Conservation (phyloP, 2,797 vertebrate genomes). For the Graptemys geographica region DNA sequence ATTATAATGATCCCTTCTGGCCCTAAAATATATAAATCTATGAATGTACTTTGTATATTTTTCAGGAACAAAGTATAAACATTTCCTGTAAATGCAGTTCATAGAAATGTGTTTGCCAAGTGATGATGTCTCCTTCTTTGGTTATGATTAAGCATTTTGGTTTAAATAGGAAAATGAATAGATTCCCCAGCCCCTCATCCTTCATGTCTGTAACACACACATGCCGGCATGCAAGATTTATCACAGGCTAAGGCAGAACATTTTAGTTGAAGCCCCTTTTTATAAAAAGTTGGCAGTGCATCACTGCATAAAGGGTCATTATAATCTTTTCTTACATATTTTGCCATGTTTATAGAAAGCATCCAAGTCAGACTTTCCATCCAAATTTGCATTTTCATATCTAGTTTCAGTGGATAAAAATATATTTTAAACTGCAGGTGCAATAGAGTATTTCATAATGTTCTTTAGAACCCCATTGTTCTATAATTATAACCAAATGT, state of each 20-base stretch:
- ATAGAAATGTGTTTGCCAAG: background rate
- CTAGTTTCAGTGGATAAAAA: background rate
- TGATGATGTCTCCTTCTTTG: background rate
- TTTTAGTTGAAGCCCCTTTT: background rate
- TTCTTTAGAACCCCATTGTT: background rate
- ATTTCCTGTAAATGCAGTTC: background rate
- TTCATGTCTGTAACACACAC: background rate
- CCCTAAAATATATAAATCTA: background rate
- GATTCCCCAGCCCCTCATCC: background rate
- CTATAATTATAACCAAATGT: background rate
- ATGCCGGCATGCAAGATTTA: background rate
- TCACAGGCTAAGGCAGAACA: background rate
- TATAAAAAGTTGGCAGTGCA: slow-evolving; percentile 12
- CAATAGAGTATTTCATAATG: background rate
- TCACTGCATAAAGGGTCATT: background rate
- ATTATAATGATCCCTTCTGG: background rate
- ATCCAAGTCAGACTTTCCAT: background rate
- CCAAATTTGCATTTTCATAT: background rate
- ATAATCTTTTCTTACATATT: slow-evolving; percentile 8
- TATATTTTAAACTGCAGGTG: background rate
- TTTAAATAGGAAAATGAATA: background rate
- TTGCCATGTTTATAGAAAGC: slow-evolving; percentile 2
- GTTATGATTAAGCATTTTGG: background rate
- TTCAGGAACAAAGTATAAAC: slow-evolving; percentile 14
- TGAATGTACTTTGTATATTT: background rate